phyloP scores from a whole-genome alignment of 2,113 vertebrate genomes.

The Scolopax mira region DNA sequence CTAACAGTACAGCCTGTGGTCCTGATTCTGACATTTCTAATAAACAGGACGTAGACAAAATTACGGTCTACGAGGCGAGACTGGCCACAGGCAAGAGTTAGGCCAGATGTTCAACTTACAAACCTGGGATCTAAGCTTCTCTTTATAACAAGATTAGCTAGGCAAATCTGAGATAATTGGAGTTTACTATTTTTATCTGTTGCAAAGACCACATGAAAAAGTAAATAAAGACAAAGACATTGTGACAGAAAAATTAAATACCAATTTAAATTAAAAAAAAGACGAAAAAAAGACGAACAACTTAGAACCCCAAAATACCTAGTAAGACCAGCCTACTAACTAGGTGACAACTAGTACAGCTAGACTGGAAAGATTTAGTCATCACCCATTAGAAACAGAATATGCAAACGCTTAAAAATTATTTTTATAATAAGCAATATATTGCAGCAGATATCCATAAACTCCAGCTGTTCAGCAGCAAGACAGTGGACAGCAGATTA shows the following conservation, averaged over 20 bases:
- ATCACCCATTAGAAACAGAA: neutral
- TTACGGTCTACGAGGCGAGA: neutral
- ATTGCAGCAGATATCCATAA: neutral
- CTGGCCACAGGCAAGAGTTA: neutral
- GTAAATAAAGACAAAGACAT: neutral
- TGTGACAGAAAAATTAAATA: conserved; percentile 10
- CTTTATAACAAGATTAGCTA: conserved; percentile 46
- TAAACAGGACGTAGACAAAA: neutral
- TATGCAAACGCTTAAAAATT: neutral
- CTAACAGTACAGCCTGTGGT: neutral
- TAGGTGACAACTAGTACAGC: neutral
- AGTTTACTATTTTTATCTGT: conserved; percentile 18
- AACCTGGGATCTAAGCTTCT: neutral
- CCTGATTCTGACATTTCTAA: neutral
- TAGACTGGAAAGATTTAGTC: neutral
- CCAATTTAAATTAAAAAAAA: neutral
- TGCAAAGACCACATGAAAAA: neutral
- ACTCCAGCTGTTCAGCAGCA: neutral
- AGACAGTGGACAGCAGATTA: conserved; percentile 4
- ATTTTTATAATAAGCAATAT: neutral
- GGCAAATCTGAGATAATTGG: conserved; percentile 4
- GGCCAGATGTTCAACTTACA: neutral
- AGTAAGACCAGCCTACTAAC: conserved; percentile 25
- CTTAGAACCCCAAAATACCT: neutral
- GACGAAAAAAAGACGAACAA: neutral